A percentile compares a stretch with the other conserved stretches of the same genome.
These are phyloP conservation scores for Luffia ferchaultella DNA, from an alignment of 2,888 invertebrate species.

Conservation along the genomic window DNA sequence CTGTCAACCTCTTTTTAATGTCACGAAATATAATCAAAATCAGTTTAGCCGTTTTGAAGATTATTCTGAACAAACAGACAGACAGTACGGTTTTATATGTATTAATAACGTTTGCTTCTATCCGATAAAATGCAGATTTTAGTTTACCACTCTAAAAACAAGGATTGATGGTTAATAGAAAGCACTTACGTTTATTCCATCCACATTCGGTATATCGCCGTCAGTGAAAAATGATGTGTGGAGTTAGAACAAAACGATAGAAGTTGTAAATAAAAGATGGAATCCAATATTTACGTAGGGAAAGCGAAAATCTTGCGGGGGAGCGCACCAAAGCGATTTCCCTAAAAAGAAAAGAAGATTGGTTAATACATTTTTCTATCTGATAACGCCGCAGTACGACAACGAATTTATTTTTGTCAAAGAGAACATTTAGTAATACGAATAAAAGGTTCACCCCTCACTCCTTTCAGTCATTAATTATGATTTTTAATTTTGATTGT, in stretches of 20 bases:
- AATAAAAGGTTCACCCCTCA: no score
- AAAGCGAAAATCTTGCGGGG: neutral
- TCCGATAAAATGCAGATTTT: no score
- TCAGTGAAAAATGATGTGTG: constrained; percentile 53
- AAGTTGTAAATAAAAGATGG: constrained; percentile 19
- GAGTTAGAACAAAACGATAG: constrained; percentile 32
- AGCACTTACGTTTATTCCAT: constrained; percentile 39
- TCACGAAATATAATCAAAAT: no score
- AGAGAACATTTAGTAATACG: no score
- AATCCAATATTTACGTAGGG: neutral
- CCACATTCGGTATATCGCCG: neutral
- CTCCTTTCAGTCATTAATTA: no score
- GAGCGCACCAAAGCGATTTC: neutral
- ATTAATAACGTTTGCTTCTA: no score
- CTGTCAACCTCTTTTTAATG: no score
- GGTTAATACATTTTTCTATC: neutral
- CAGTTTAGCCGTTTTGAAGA: no score
- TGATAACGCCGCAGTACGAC: neutral
- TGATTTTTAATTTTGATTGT: no score
- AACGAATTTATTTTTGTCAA: neutral
- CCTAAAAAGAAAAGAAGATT: neutral
- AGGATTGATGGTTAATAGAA: constrained; percentile 36
- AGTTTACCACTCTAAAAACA: no score
- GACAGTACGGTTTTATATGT: no score
- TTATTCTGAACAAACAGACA: no score